Base-by-base conservation (phyloP, 2,797 vertebrate genomes). In the Spinibarbus caldwelli region DNA sequence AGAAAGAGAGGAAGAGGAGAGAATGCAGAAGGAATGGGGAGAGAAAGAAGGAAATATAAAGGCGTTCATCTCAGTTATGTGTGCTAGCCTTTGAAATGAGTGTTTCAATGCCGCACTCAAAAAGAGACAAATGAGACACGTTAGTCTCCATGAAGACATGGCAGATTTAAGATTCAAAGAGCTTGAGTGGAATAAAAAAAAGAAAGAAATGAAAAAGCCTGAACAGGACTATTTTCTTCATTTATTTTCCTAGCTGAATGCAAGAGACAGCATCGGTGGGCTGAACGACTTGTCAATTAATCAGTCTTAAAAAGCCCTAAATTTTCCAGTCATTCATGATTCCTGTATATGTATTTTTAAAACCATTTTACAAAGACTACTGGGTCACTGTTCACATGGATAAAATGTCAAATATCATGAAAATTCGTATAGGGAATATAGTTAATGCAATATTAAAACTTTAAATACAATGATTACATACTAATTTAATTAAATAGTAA, bases 71-170 rank as follows among this genome's bases (percentile, higher is more conserved):
- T 43, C 62, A 14, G 68, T 76, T 84, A 52, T 11, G n/a, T 75
- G 41, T 52, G 36, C 29, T 62, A 34, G 62, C 38, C 78, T 76
- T 77, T 26, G 78, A 84, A 88, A 87, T 23, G 17, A 62, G 29
- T 72, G 34, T 80, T 83, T 87, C 41, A 85, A 76, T 26, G 59
- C 7, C 5, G 23, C 38, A 68, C 71, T 77, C 29, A 62, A 85
- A 88, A 70, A 75, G 62, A 85, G 85, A 89, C 71, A 85, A 84
- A 88, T 75, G 82, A 87, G 79, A 73, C 36, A 59, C 82, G 87
- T 82, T 87, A 47, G 88, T 72, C 54, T 82, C 72, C 78, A 72
- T 19, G 29, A 64, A 47, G 78, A 76, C 71, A 59, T 64, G 78
- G 71, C 34, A 77, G 82, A 84, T 86, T 82, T 86, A 88, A 80